These are phyloP conservation scores for Lutjanus campechanus DNA, from an alignment of 2,797 vertebrate genomes.

Conservation along the genomic window DNA sequence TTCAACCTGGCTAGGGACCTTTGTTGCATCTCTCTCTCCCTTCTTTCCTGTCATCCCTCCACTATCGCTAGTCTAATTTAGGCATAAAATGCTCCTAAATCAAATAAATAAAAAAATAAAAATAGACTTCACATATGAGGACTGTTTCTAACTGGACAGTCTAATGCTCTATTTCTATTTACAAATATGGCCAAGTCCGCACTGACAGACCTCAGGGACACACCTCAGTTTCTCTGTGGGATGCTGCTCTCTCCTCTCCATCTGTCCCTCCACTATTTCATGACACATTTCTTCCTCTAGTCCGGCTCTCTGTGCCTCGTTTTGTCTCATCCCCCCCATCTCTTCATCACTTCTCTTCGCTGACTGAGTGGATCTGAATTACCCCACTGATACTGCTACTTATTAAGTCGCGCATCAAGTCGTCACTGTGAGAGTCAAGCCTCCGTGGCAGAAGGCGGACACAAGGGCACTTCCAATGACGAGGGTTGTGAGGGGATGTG, in stretches of 20 bases:
- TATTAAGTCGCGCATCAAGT: constrained; percentile 14
- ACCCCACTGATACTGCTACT: constrained; percentile 1
- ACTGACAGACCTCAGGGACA: constrained; percentile 5
- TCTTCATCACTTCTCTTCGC: neutral
- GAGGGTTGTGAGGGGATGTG: neutral
- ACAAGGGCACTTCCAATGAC: constrained; percentile 6
- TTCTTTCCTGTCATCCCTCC: neutral
- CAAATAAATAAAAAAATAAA: neutral
- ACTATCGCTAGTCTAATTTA: neutral
- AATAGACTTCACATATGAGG: neutral
- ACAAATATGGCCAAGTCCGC: neutral
- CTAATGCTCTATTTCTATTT: neutral
- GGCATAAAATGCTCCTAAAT: neutral
- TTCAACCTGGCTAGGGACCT: neutral
- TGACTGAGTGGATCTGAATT: constrained; percentile 2
- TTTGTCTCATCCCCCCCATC: neutral
- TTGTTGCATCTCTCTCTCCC: neutral
- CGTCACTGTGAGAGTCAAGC: neutral
- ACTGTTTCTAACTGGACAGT: neutral
- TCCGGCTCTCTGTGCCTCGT: neutral
- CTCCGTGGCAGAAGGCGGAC: neutral
- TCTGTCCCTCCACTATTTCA: constrained; percentile 29
- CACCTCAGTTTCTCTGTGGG: neutral
- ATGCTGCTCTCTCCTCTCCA: neutral
- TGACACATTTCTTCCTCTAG: neutral